These are phyloP conservation scores for Lepisosteus oculatus DNA, from an alignment of 2,113 vertebrate genomes.

Conservation along the genomic window DNA sequence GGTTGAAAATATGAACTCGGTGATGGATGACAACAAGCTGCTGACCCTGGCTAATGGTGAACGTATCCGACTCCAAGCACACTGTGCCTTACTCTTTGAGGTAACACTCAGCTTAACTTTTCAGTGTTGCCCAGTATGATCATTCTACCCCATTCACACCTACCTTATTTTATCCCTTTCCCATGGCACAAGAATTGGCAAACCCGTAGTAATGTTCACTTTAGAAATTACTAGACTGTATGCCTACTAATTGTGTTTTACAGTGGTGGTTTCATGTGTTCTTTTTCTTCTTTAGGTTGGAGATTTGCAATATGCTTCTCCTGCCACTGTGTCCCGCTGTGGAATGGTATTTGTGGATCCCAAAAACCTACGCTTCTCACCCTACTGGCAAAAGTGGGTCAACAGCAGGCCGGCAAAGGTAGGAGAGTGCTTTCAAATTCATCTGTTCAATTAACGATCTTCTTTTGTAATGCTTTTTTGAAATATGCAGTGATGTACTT, in stretches of 20 bases:
- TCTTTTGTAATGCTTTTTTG: no score
- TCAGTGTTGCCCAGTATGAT: no score
- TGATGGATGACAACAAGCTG: constrained; percentile 97
- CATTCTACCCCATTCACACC: no score
- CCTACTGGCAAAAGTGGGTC: constrained; percentile 90
- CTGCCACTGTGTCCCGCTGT: constrained; percentile 92
- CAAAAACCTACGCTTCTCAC: constrained; percentile 84
- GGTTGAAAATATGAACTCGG: constrained; percentile 99
- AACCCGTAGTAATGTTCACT: no score
- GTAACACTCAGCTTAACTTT: constrained; percentile 31
- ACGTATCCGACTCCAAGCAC: constrained; percentile 83
- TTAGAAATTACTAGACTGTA: no score
- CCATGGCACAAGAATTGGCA: no score
- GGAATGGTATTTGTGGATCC: constrained; percentile 97
- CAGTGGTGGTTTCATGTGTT: background rate
- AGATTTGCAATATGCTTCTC: constrained; percentile 93
- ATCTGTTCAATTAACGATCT: background rate
- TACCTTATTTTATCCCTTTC: no score
- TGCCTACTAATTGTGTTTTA: background rate
- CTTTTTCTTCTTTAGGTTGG: constrained; percentile 73
- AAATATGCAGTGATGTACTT: no score
- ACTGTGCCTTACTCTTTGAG: constrained; percentile 95
- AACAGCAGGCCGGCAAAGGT: constrained; percentile 70
- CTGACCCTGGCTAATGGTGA: constrained; percentile 93
- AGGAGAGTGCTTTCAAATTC: constrained; percentile 1